Conservation (phyloP, 2,888 invertebrate genomes). For the Thecophora atra region DNA sequence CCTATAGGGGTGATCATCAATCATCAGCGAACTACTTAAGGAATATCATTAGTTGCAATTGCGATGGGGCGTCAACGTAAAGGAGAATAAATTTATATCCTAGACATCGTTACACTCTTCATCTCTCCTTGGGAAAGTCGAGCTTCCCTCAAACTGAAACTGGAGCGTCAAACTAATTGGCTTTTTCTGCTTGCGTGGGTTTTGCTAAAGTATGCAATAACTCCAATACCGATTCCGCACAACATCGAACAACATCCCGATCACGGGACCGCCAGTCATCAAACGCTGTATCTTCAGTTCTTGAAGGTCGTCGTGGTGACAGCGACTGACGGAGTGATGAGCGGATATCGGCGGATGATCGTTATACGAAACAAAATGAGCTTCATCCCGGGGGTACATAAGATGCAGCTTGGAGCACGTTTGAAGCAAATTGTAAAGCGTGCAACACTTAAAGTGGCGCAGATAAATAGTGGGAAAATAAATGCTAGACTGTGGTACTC, state of each 20-base stretch:
- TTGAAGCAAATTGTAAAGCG: slow-evolving; percentile 1
- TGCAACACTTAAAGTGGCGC: slow-evolving; percentile 27
- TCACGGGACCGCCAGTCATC: slow-evolving; percentile 53
- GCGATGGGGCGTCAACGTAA: too few species aligned
- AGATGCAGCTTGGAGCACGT: background rate
- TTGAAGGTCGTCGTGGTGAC: slow-evolving; percentile 61
- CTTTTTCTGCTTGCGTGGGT: slow-evolving; percentile 62
- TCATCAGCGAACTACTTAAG: too few species aligned
- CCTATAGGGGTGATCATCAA: too few species aligned
- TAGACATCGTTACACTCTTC: too few species aligned
- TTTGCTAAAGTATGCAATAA: slow-evolving; percentile 58
- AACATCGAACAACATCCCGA: too few species aligned
- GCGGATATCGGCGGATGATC: slow-evolving; percentile 62
- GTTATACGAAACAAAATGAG: slow-evolving; percentile 58
- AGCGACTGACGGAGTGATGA: slow-evolving; percentile 59
- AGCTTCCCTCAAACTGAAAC: too few species aligned
- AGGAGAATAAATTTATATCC: too few species aligned
- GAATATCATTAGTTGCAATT: too few species aligned
- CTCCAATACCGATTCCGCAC: too few species aligned
- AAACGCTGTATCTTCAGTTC: slow-evolving; percentile 61
- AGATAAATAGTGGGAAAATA: background rate
- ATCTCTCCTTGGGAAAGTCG: too few species aligned
- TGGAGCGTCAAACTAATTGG: too few species aligned
- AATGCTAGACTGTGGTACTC: slow-evolving; percentile 20
- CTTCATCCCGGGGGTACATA: slow-evolving; percentile 50